These are phyloP conservation scores for Valencia hispanica DNA, from an alignment of 2,797 vertebrate genomes.

Conservation along the genomic window DNA sequence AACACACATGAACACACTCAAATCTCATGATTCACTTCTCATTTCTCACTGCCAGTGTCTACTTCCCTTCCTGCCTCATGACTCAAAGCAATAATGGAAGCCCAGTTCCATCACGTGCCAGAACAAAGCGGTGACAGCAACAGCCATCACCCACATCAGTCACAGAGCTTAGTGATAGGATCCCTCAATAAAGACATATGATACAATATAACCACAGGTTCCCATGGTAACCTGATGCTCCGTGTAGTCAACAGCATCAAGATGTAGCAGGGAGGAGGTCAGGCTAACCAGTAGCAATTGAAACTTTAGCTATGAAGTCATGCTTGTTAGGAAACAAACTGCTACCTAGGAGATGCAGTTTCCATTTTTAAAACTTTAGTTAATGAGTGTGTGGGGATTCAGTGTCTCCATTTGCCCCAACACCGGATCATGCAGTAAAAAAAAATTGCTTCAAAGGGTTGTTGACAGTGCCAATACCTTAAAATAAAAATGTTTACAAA, in stretches of 20 bases:
- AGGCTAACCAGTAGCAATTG: slow-evolving; percentile 6
- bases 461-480: not conserved
- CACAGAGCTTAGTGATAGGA: slow-evolving; percentile 24
- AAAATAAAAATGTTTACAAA: not conserved
- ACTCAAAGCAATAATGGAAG: slow-evolving; percentile 47
- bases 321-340: slow-evolving; percentile 10
- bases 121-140: slow-evolving; percentile 12
- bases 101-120: slow-evolving; percentile 42
- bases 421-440: not conserved
- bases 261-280: not conserved
- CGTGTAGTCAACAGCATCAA: not conserved
- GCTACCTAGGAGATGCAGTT: slow-evolving; percentile 18
- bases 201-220: slow-evolving; percentile 15
- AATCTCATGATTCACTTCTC: slow-evolving; percentile 61
- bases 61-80: slow-evolving; percentile 73
- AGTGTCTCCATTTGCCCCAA: not conserved
- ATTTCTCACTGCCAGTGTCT: slow-evolving; percentile 58
- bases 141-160: slow-evolving; percentile 25
- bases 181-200: slow-evolving; percentile 19
- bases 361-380: slow-evolving; percentile 11
- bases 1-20: not conserved
- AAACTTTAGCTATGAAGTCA: slow-evolving; percentile 24
- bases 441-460: not conserved
- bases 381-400: not conserved
- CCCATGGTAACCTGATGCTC: slow-evolving; percentile 13